Percentiles rank a stretch among this genome's conserved stretches.
These are phyloP conservation scores for Plemyria rubiginata DNA, from an alignment of 2,888 invertebrate species.

Conservation along the genomic window DNA sequence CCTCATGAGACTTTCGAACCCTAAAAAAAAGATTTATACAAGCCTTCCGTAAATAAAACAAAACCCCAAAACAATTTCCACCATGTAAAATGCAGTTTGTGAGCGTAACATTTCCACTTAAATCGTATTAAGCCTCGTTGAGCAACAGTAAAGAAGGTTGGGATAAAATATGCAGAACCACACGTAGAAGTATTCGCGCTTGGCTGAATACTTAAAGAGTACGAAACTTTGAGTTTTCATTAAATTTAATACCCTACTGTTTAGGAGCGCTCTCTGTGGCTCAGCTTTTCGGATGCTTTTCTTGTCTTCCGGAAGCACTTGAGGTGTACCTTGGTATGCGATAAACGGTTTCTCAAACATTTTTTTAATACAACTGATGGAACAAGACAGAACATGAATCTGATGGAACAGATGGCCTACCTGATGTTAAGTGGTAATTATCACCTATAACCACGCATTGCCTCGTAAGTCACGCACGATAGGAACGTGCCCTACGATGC, in stretches of 20 bases:
- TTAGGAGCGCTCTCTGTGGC: conserved; percentile 29
- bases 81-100: conserved; percentile 8
- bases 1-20: neutral
- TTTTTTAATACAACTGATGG: too few relatives aligned
- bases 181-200: conserved; percentile 30
- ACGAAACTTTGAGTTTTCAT: conserved; percentile 42
- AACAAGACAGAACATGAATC: too few relatives aligned
- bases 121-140: conserved; percentile 9
- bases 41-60: neutral
- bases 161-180: conserved; percentile 38
- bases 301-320: neutral
- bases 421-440: too few relatives aligned
- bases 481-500: too few relatives aligned
- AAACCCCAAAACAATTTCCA: neutral
- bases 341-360: too few relatives aligned
- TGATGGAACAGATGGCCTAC: too few relatives aligned
- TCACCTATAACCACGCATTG: too few relatives aligned
- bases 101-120: conserved; percentile 9
- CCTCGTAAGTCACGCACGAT: too few relatives aligned
- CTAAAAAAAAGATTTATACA: neutral
- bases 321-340: too few relatives aligned
- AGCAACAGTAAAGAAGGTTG: conserved; percentile 27
- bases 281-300: conserved; percentile 5
- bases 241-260: conserved; percentile 42
- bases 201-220: conserved; percentile 35